Conservation (phyloP, 1,140 invertebrate genomes). For the Drosophila ambigua region DNA sequence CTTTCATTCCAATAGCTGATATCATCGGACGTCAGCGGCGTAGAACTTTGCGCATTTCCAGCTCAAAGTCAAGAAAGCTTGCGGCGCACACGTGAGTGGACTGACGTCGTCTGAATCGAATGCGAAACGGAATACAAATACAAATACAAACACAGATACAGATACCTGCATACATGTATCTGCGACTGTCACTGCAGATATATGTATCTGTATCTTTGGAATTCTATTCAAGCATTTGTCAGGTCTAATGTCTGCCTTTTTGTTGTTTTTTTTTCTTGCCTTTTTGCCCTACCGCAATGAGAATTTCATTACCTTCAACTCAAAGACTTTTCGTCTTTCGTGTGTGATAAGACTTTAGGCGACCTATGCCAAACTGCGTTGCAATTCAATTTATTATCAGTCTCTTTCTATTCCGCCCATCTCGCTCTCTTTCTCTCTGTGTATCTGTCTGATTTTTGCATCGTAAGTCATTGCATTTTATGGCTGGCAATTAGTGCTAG, state of each 20-base stretch:
- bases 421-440: neutral
- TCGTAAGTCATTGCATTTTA: slow-evolving; percentile 5
- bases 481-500: slow-evolving; percentile 28
- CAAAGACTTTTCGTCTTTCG: neutral
- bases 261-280: neutral
- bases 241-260: neutral
- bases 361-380: slow-evolving; percentile 52
- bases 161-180: neutral
- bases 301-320: slow-evolving; percentile 44
- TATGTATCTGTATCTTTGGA: slow-evolving; percentile 25
- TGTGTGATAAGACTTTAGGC: neutral
- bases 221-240: slow-evolving; percentile 2
- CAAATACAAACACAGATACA: no score
- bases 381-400: slow-evolving; percentile 12
- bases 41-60: slow-evolving; percentile 50
- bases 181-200: neutral
- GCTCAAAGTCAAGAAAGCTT: slow-evolving; percentile 61
- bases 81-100: slow-evolving; percentile 56
- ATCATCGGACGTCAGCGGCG: slow-evolving; percentile 42
- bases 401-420: neutral
- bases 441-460: neutral
- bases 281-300: slow-evolving; percentile 55
- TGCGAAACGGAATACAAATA: slow-evolving; percentile 27
- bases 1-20: slow-evolving; percentile 33
- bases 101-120: slow-evolving; percentile 30